Conservation (phyloP, 2,797 vertebrate genomes). For the Enoplosus armatus region DNA sequence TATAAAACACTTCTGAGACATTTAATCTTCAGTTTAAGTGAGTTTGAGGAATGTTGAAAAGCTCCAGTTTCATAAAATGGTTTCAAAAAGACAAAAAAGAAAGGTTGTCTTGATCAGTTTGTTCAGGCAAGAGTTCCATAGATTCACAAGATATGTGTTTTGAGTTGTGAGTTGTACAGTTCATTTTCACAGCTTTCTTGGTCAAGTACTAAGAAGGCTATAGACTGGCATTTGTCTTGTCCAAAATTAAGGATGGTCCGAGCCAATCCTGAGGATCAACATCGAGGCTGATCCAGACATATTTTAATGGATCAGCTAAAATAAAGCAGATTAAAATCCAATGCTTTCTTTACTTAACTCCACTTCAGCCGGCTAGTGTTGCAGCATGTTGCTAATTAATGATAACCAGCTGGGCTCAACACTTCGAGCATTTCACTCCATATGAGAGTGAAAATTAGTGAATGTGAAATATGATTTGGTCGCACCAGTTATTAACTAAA, state of each 20-base stretch:
- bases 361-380: neutral
- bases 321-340: neutral
- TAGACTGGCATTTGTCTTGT: neutral
- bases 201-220: neutral
- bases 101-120: neutral
- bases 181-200: neutral
- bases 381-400: neutral
- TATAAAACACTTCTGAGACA: constrained; percentile 16
- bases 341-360: no score
- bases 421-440: no score
- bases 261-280: neutral
- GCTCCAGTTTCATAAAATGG: neutral
- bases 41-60: neutral
- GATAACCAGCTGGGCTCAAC: no score
- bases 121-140: neutral
- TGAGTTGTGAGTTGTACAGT: neutral
- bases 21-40: constrained; percentile 3
- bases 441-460: no score
- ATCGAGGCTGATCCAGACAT: neutral
- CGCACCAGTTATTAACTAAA: no score
- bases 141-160: neutral
- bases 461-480: no score
- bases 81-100: constrained; percentile 1
- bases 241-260: neutral
- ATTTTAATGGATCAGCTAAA: neutral